Evolutionary conservation across 2,888 invertebrate species (phyloP).

Genomic region (Lochmaea crataegi): DNA sequence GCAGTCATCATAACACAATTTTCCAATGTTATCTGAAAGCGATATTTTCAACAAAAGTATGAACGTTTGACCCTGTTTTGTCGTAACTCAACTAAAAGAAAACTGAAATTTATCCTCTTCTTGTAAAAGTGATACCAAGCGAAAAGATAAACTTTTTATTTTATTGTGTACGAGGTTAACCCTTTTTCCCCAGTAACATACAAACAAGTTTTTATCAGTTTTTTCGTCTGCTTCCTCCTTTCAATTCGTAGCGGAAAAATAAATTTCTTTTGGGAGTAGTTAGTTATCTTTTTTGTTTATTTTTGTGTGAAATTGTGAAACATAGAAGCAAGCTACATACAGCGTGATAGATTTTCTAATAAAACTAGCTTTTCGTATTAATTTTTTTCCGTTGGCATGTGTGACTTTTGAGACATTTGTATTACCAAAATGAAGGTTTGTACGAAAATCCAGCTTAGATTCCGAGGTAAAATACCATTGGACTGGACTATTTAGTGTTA

Average conservation of each 20-base stretch:
- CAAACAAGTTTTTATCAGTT: constrained; percentile 35
- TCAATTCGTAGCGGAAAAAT: constrained; percentile 1
- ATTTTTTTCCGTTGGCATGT: no score
- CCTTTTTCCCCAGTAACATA: constrained; percentile 24
- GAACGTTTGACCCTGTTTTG: constrained; percentile 18
- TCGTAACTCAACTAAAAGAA: constrained; percentile 17
- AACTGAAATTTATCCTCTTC: constrained; percentile 30
- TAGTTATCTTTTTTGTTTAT: not conserved
- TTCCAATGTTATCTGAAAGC: not conserved
- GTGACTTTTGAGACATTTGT: no score
- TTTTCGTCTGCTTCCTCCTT: not conserved
- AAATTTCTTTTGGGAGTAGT: constrained; percentile 6
- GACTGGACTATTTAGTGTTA: no score
- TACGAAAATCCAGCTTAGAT: no score
- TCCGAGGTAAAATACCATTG: no score
- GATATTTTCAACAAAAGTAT: constrained; percentile 1
- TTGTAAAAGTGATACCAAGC: constrained; percentile 31
- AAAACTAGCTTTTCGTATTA: no score
- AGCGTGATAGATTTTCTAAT: not conserved
- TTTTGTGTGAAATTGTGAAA: not conserved
- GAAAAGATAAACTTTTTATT: constrained; percentile 35
- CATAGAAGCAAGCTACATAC: not conserved
- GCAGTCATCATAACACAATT: not conserved
- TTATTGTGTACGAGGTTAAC: constrained; percentile 27
- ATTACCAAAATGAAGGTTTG: no score